Evolutionary conservation across 2,113 vertebrate genomes (phyloP), one percentile per base, ranked within the genome.

Genomic region (Camelus dromedarius): DNA sequence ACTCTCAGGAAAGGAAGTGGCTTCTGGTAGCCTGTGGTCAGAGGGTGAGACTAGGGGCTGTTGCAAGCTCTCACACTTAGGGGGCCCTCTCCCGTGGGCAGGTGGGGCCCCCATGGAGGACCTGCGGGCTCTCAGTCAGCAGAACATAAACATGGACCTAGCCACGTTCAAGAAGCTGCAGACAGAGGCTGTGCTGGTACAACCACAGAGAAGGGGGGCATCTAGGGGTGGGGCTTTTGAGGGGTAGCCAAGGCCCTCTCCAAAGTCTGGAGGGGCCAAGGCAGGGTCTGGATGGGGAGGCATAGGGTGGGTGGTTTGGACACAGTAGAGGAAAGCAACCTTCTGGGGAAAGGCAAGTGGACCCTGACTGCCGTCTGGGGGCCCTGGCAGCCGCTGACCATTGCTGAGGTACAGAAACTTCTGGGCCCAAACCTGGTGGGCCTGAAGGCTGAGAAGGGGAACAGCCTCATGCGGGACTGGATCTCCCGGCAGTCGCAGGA

Each of bases 31-130:
- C 66, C 58, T 30, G 38, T 50, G 48, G 60, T 50, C 22, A 32
- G 58, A 52, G 52, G 38, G 20, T 28, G 13, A 46, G 76, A 3
- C 62, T 82, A 6, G 28, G 20, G 19, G 22, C 9, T 32, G 26
- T 19, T 38, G 70, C 9, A 19, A 15, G 52, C 32, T 50, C 89
- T 96, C 56, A 38, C 3, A 3, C 73, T 35, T 0, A 2, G 24
- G 48, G 54, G 18, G 35, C 6, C 54, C 54, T 90, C 32, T 58
- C 42, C 70, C 3, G 18, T 0, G 72, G 11, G 22, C 97, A 99
- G 99, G 91, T 1, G 98, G 98, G 2, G 98, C 98, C 95, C 92
- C 98, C 6, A 54, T 0, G 4, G 88, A 8, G 0, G 98, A 98
- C 73, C 93, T 99, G 32, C 87, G 19, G 73, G 86, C 48, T 1